phyloP scores from a whole-genome alignment of 2,113 vertebrate species.

The Hystrix cristata region DNA sequence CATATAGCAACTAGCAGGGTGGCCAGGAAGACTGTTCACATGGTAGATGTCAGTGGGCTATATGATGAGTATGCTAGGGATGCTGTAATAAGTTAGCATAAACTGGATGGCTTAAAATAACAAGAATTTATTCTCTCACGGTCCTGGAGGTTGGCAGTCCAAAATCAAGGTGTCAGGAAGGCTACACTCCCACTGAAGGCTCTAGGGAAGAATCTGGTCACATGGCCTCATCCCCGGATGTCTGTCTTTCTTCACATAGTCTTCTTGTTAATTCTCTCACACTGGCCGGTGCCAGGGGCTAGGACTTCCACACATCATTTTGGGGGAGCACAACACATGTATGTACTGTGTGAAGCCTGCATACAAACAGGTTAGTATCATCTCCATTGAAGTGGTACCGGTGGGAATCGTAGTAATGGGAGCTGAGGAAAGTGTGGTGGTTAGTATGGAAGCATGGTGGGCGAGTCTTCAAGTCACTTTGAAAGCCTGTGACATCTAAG shows the following conservation, averaged over 20 bases:
- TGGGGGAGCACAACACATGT: accelerated
- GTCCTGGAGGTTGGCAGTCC: no score
- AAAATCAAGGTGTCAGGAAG: background rate
- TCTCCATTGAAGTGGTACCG: accelerated
- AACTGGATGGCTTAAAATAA: background rate
- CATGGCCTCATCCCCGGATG: background rate
- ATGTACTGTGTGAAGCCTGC: background rate
- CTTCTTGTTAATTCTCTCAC: background rate
- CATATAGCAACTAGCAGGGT: background rate
- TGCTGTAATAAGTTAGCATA: background rate
- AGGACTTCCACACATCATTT: background rate
- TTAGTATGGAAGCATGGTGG: background rate
- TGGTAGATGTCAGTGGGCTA: background rate
- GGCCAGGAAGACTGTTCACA: background rate
- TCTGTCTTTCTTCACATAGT: background rate
- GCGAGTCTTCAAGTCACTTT: background rate
- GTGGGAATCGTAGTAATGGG: accelerated
- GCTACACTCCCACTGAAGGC: background rate
- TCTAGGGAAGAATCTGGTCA: background rate
- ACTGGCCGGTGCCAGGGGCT: background rate
- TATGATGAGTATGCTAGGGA: background rate
- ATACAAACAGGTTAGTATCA: accelerated
- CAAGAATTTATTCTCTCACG: background rate
- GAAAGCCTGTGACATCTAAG: background rate
- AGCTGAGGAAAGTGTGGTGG: background rate